Evolutionary conservation across 2,888 invertebrate genomes (phyloP).

Genomic region (Epistrophe grossulariae): DNA sequence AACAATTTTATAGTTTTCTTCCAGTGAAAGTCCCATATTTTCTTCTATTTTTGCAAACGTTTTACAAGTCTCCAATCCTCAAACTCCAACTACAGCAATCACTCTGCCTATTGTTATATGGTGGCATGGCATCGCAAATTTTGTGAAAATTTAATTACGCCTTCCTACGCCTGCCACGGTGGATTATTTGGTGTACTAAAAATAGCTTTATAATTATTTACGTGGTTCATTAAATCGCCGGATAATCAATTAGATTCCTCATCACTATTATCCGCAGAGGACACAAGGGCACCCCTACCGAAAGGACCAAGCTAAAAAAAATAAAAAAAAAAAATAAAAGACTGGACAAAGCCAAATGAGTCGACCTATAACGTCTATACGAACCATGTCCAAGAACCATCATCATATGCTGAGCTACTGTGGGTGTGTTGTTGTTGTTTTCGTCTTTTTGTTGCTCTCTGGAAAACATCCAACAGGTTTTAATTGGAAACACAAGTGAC

Average conservation of each 20-base stretch:
- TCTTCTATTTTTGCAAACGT: not conserved
- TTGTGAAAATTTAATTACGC: constrained; percentile 66
- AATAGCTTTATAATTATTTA: constrained; percentile 75
- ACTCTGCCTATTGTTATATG: constrained; percentile 46
- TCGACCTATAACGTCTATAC: constrained; percentile 13
- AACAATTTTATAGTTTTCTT: not conserved
- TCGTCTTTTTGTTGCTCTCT: constrained; percentile 27
- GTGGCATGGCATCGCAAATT: constrained; percentile 57
- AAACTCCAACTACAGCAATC: constrained; percentile 15
- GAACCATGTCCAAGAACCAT: constrained; percentile 24
- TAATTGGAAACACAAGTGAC: constrained; percentile 79
- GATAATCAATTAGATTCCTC: constrained; percentile 72
- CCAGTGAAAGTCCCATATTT: not conserved
- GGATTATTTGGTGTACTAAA: constrained; percentile 48
- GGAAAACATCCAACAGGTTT: constrained; percentile 74
- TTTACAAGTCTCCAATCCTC: not conserved
- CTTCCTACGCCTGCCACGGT: constrained; percentile 10
- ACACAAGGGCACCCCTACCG: not conserved
- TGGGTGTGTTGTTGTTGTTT: constrained; percentile 6
- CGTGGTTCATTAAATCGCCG: constrained; percentile 75
- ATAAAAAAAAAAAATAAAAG: not conserved
- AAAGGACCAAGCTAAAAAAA: not conserved
- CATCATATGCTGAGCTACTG: not conserved
- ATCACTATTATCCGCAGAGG: not conserved
- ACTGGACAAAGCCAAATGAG: constrained; percentile 33